Conservation (phyloP, 2,888 invertebrate species). For the Drosophila multiciliata region DNA sequence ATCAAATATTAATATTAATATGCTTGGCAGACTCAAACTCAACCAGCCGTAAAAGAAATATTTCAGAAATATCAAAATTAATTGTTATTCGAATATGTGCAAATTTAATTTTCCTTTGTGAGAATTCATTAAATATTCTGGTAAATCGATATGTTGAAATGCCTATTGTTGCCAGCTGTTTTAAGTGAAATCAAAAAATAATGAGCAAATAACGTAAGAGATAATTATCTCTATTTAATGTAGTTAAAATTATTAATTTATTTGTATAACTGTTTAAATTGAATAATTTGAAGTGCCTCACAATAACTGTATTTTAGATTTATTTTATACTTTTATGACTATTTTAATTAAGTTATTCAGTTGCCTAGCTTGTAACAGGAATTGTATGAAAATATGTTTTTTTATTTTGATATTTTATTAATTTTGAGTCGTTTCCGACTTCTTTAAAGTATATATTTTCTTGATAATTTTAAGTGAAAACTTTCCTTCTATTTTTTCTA, state of each 20-base stretch:
- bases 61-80: not conserved
- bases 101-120: not conserved
- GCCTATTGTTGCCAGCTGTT: not conserved
- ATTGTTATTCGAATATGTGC: not conserved
- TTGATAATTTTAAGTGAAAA: not conserved
- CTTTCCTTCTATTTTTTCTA: not conserved
- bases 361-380: not conserved
- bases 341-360: not conserved
- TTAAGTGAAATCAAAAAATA: not conserved
- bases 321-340: not conserved
- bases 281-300: not conserved
- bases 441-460: not conserved
- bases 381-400: not conserved
- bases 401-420: not conserved
- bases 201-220: not conserved
- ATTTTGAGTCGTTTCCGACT: not conserved
- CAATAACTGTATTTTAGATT: not conserved
- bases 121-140: not conserved
- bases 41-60: not conserved
- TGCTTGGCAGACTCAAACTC: not conserved
- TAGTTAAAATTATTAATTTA: not conserved
- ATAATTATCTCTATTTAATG: not conserved
- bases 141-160: not conserved
- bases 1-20: constrained; percentile 20
- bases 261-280: not conserved